Evolutionary conservation across 2,113 vertebrate species (phyloP), one percentile per base, ranked within the genome.

Genomic region (Bujurquina vittata): DNA sequence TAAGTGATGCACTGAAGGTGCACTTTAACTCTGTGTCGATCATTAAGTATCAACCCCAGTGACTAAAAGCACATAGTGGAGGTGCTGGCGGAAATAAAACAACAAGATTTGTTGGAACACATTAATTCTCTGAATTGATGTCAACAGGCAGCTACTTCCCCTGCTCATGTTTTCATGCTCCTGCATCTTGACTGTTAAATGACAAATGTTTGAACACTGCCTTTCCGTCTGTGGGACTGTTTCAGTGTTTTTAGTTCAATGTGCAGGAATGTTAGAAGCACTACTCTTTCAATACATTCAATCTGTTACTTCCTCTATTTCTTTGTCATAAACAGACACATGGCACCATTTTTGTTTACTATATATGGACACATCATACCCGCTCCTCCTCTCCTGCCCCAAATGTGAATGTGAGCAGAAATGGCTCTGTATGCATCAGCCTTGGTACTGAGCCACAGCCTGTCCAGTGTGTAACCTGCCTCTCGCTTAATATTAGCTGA

Each of bases 11-110:
- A 93, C 88, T 89, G 88, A 77, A 89, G 92, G 92, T 94, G 94
- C 95, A 95, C 94, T 95, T 94, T 95, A 94, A 93, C 94, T 93
- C 87, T 79, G 83, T 94, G 94, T 95, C 94, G 95, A 91, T 95
- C 95, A 96, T 90, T 86, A 93, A 82, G 89, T 85, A 93, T 92
- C 85, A 90, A 79, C 80, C 77, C 81, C 91, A 93, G 95, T 95
- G 93, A 95, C 93, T 94, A 88, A 93, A 94, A 94, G 91, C 79
- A 80, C 93, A 94, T 93, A 94, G 95, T 88, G 83, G 92, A 93
- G 84, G 79, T 75, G 67, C 35, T 75, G 81, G 78, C 31, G 74
- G 87, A 91, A 90, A 93, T 89, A 92, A 91, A 93, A 87, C 88
- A 93, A 91, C 83, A 91, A 95, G 93, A 94, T 93, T 93, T 91